Evolutionary conservation across 1,140 invertebrate genomes (phyloP), one percentile per base, ranked within the genome.

Genomic region (Formica exsecta): DNA sequence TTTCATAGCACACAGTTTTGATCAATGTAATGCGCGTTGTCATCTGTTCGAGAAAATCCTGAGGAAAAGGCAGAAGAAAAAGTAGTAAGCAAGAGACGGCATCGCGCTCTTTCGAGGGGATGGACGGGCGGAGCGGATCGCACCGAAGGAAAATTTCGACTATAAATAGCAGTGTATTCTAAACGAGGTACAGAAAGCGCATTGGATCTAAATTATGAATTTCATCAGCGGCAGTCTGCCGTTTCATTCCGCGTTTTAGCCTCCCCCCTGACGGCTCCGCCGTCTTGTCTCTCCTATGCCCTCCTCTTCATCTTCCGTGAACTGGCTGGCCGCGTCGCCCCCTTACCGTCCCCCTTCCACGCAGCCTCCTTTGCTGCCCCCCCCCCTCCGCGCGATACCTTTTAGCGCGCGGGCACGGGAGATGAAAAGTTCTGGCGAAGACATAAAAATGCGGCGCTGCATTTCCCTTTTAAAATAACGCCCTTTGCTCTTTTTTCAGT

Each of bases 121-220:
- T 54, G 62, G 51, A 29, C 68, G 89, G 74, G 36, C 59, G 54
- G 83, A 86, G 62, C 22, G 71, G 75, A 84, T 94, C 92, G 93
- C 92, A 92, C 71, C 91, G 92, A 93, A 92, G 91, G 92, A 95
- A 95, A 95, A 95, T 95, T 95, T 95, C 92, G 93, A 93, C 94
- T 95, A 95, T 95, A 95, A 95, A 95, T 95, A 95, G 94, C 93
- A 92, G 92, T 94, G 94, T 95, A 95, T 95, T 95, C 94, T 94
- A 95, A 95, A 95, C 94, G 94, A 95, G 95, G 90, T 95, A 95
- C 93, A 94, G 93, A 94, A 92, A 94, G 92, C 93, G 94, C 94
- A 95, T 95, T 95, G 94, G 94, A 95, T 95, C 94, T 95, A 95
- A 95, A 95, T 95, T 95, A 95, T 95, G 94, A 95, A 95, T 95